phyloP scores from a whole-genome alignment of 2,797 vertebrate genomes.

The Leptatherina wallacei region DNA sequence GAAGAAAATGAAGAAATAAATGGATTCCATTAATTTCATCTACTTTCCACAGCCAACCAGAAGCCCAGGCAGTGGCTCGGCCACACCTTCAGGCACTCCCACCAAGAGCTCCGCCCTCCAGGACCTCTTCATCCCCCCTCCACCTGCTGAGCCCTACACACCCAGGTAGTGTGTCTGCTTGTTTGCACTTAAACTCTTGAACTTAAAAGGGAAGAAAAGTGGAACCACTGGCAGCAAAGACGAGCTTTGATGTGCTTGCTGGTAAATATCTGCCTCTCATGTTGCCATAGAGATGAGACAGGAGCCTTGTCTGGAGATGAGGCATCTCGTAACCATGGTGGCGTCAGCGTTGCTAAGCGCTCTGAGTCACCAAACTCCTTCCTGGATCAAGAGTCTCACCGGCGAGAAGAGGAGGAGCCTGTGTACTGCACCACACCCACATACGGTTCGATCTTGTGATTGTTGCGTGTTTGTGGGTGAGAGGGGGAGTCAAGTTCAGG shows the following conservation, averaged over 20 bases:
- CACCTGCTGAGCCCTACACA: slow-evolving; percentile 93
- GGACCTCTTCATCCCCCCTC: slow-evolving; percentile 96
- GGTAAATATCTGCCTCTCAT: slow-evolving; percentile 39
- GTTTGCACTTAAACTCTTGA: neutral
- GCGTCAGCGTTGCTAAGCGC: slow-evolving; percentile 89
- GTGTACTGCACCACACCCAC: slow-evolving; percentile 96
- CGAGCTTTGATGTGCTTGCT: neutral
- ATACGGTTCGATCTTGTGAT: slow-evolving; percentile 84
- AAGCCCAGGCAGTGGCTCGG: slow-evolving; percentile 95
- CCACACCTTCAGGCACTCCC: slow-evolving; percentile 94
- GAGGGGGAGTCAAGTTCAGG: slow-evolving; percentile 5
- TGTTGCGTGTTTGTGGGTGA: slow-evolving; percentile 21
- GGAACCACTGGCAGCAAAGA: neutral
- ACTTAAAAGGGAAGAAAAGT: neutral
- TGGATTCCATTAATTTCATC: neutral
- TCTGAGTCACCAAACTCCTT: slow-evolving; percentile 98
- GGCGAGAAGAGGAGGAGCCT: slow-evolving; percentile 93
- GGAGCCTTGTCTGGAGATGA: slow-evolving; percentile 91
- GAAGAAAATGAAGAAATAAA: neutral
- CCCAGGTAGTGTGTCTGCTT: slow-evolving; percentile 86
- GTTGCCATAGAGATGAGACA: slow-evolving; percentile 90
- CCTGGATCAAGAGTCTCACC: slow-evolving; percentile 95
- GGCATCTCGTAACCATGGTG: slow-evolving; percentile 87
- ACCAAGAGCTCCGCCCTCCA: slow-evolving; percentile 96
- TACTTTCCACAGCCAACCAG: slow-evolving; percentile 88